Evolutionary conservation across 2,797 vertebrate genomes (phyloP).

Genomic region (Hippopotamyrus pictus): DNA sequence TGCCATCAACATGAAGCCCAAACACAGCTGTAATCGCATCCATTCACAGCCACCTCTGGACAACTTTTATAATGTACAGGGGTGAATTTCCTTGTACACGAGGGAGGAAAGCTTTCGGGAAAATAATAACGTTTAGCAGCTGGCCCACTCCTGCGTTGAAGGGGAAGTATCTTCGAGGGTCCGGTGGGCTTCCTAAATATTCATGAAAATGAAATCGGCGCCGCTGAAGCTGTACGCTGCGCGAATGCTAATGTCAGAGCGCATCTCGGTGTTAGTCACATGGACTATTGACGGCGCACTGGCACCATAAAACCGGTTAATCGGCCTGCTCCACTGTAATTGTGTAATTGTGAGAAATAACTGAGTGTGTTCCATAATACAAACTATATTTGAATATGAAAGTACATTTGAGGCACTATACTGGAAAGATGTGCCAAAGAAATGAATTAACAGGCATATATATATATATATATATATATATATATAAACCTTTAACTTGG

Average conservation of each 20-base stretch:
- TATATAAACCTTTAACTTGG: not conserved
- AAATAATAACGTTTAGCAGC: not conserved
- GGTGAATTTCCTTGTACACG: not conserved
- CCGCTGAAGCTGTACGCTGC: not conserved
- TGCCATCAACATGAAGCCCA: not conserved
- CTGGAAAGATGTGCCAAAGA: not conserved
- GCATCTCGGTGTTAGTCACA: not conserved
- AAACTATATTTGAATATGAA: not conserved
- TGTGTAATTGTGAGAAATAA: not conserved
- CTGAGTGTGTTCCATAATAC: not conserved
- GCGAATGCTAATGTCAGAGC: not conserved
- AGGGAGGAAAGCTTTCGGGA: not conserved
- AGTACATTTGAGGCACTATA: not conserved
- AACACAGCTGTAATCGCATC: not conserved
- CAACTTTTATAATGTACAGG: not conserved
- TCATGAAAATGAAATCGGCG: slow-evolving; percentile 12
- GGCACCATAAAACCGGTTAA: not conserved
- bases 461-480: no score
- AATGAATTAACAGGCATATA: not conserved
- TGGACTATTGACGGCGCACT: not conserved
- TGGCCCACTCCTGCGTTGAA: not conserved
- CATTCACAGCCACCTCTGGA: not conserved
- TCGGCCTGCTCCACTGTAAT: not conserved
- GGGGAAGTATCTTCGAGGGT: not conserved
- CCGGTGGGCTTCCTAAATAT: slow-evolving; percentile 15